These are phyloP conservation scores for Pteromalus puparum DNA, from an alignment of 1,140 invertebrate genomes.

Conservation along the genomic window DNA sequence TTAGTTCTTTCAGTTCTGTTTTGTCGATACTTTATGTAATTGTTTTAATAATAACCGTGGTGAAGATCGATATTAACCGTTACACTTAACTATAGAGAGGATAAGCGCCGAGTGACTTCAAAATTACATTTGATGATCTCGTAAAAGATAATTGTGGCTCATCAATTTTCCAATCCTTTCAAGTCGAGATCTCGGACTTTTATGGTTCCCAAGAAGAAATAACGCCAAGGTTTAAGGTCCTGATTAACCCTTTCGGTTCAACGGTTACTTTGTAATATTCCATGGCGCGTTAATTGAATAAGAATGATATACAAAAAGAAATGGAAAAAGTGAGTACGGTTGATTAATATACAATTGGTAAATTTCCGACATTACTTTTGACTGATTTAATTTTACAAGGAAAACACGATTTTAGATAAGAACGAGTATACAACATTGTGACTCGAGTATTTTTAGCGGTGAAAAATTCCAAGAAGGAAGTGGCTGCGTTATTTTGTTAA, in stretches of 20 bases:
- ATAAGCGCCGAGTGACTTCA: slow-evolving; percentile 15
- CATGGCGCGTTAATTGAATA: not conserved
- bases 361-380: too few relatives aligned
- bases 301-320: not conserved
- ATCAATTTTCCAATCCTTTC: slow-evolving; percentile 28
- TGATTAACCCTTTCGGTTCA: slow-evolving; percentile 12
- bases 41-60: slow-evolving; percentile 2
- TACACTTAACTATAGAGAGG: not conserved
- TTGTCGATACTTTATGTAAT: slow-evolving; percentile 14
- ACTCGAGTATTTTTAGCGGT: too few relatives aligned
- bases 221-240: not conserved
- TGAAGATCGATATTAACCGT: slow-evolving; percentile 23
- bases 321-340: not conserved
- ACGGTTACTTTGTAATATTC: not conserved
- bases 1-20: not conserved
- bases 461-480: not conserved
- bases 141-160: slow-evolving; percentile 24
- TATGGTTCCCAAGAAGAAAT: not conserved
- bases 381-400: too few relatives aligned
- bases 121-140: slow-evolving; percentile 39
- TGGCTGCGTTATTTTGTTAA: too few relatives aligned
- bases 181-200: slow-evolving; percentile 7
- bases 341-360: too few relatives aligned
- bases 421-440: too few relatives aligned
- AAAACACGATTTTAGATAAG: too few relatives aligned